Evolutionary conservation across 1,140 invertebrate genomes (phyloP), one percentile per base, ranked within the genome.

Genomic region (Atopsyche davidsoni): DNA sequence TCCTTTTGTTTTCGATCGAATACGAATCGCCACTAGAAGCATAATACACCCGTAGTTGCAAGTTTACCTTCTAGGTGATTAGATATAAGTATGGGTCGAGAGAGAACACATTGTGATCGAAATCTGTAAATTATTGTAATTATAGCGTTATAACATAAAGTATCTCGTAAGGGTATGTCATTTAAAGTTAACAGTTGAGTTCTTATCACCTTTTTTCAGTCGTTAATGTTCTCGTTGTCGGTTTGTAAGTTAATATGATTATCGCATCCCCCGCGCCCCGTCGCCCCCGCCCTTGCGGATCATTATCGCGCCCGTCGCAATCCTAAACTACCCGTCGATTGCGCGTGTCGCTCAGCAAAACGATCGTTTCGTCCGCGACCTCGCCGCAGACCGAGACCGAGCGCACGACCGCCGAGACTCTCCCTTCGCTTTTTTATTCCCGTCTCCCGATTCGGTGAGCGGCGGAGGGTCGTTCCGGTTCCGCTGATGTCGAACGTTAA

Each of bases 61-160:
- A n/a, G n/a, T n/a, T n/a, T n/a, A n/a, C n/a, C n/a, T n/a, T n/a
- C n/a, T n/a, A n/a, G n/a, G n/a, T n/a, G n/a, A n/a, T n/a, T 2
- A 2, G 22, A 9, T 4, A n/a, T 17, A 11, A 40, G 13, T 13
- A 43, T 43, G 25, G 40, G 40, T 16, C 36, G 48, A 51, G 42
- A 51, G 43, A 51, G 35, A 51, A 57, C 40, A 57, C 40, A 46
- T 57, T 57, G 54, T 57, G 54, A 57, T 57, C 54, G 41, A 57
- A 51, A 43, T 52, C 49, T 57, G 53, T 55, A 51, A 46, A 55
- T 51, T 55, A 50, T 50, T 55, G 53, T 55, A 55, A 55, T 46
- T 55, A 55, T 55, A 55, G 25, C 51, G 53, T 55, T 51, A 42
- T 50, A 46, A 49, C 51, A 40, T 46, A 7, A 53, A 39, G 32